Conservation (phyloP, 2,888 invertebrate species). For the Ennomos quercinarius region DNA sequence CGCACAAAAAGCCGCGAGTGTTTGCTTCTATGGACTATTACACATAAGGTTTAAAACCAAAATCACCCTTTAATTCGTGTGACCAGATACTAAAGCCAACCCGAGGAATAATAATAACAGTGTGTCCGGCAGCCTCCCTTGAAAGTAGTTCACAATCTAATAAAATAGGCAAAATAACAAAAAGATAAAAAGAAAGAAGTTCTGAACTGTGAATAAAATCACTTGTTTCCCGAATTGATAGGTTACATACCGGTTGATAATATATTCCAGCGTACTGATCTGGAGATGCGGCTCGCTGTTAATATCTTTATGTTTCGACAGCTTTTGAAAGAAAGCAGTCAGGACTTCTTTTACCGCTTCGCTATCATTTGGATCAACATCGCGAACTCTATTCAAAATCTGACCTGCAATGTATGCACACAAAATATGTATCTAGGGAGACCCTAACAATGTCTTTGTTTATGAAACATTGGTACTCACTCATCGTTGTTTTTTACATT, state of each 20-base stretch:
- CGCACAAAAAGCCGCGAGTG: too few relatives aligned
- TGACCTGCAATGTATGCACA: conserved; percentile 57
- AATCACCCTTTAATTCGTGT: too few relatives aligned
- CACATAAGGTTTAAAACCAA: too few relatives aligned
- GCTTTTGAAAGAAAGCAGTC: conserved; percentile 62
- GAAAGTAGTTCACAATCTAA: background rate
- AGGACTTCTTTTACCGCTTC: conserved; percentile 72
- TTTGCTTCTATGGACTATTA: too few relatives aligned
- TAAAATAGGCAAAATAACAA: background rate
- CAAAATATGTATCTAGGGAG: background rate
- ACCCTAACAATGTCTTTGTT: background rate
- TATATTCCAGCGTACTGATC: conserved; percentile 52
- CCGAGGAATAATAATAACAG: too few relatives aligned
- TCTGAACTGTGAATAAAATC: background rate
- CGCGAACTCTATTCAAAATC: conserved; percentile 66
- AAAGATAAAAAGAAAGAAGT: too few relatives aligned
- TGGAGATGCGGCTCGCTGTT: conserved; percentile 62
- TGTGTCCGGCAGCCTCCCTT: too few relatives aligned
- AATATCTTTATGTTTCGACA: conserved; percentile 56
- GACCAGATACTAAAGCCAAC: too few relatives aligned
- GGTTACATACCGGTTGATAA: conserved; percentile 75
- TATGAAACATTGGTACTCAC: conserved; percentile 24
- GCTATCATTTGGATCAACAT: conserved; percentile 69
- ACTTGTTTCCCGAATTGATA: conserved; percentile 26
- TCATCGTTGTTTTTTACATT: conserved; percentile 26